These are phyloP conservation scores for Empidonax alnorum DNA, from an alignment of 2,113 vertebrate species.

Conservation along the genomic window DNA sequence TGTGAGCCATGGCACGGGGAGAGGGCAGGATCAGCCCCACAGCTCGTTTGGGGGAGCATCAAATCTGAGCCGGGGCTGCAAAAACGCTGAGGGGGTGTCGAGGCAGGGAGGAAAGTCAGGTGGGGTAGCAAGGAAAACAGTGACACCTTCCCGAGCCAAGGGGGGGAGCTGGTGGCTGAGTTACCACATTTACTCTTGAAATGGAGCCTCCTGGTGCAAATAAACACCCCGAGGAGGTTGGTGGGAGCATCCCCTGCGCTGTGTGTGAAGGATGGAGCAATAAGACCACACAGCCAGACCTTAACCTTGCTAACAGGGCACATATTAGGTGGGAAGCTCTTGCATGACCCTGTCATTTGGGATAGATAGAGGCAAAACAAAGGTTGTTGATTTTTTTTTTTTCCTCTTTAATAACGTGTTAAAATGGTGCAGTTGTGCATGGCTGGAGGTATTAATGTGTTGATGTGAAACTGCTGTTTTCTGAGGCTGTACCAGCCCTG, in stretches of 20 bases:
- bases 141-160: neutral
- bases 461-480: neutral
- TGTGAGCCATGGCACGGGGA: rapidly evolving
- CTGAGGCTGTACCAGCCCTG: rapidly evolving
- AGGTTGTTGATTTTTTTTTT: no score
- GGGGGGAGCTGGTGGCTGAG: neutral
- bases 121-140: neutral
- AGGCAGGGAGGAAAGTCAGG: neutral
- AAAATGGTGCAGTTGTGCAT: neutral
- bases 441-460: neutral
- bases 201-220: neutral
- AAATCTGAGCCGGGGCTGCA: rapidly evolving
- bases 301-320: neutral
- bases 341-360: neutral
- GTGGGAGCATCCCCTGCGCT: neutral
- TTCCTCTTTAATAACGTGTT: neutral
- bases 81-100: rapidly evolving
- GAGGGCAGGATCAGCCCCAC: neutral
- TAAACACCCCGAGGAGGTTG: neutral
- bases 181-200: neutral
- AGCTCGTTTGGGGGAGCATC: neutral
- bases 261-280: neutral
- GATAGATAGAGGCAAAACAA: neutral
- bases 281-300: neutral
- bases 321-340: neutral